Conservation (phyloP, 2,888 invertebrate species). For the Antitype chi region DNA sequence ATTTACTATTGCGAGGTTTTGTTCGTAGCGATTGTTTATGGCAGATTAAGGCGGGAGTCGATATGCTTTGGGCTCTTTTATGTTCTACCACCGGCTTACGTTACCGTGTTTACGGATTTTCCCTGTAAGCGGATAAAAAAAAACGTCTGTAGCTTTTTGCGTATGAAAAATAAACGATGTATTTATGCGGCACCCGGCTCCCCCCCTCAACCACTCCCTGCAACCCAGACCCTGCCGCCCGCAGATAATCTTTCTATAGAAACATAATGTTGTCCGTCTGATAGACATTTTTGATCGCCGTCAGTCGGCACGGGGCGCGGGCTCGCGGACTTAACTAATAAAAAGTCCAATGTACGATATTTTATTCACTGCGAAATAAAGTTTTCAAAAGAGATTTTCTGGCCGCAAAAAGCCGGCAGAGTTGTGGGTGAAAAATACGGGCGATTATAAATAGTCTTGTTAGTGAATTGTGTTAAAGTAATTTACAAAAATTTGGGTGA, state of each 20-base stretch:
- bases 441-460: conserved; percentile 28
- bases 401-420: conserved; percentile 4
- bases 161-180: conserved; percentile 76
- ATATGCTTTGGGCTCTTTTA: conserved; percentile 75
- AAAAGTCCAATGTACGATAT: conserved; percentile 43
- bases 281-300: conserved; percentile 48
- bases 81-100: conserved; percentile 73
- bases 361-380: conserved; percentile 45
- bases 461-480: conserved; percentile 29
- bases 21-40: conserved; percentile 83
- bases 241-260: conserved; percentile 74
- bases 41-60: conserved; percentile 81
- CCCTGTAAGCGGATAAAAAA: conserved; percentile 80
- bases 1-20: conserved; percentile 82
- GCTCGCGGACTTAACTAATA: background rate
- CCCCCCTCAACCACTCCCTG: conserved; percentile 1
- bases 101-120: conserved; percentile 78
- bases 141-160: conserved; percentile 76
- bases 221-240: conserved; percentile 14
- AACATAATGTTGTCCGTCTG: conserved; percentile 66
- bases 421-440: conserved; percentile 28
- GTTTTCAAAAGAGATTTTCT: conserved; percentile 36
- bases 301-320: background rate
- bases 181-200: conserved; percentile 66
- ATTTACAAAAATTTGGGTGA: background rate